Percentiles rank a stretch among this genome's conserved stretches.
phyloP scores from a whole-genome alignment of 92 coral and sea anemone species.

The Zoanthus sociatus region DNA sequence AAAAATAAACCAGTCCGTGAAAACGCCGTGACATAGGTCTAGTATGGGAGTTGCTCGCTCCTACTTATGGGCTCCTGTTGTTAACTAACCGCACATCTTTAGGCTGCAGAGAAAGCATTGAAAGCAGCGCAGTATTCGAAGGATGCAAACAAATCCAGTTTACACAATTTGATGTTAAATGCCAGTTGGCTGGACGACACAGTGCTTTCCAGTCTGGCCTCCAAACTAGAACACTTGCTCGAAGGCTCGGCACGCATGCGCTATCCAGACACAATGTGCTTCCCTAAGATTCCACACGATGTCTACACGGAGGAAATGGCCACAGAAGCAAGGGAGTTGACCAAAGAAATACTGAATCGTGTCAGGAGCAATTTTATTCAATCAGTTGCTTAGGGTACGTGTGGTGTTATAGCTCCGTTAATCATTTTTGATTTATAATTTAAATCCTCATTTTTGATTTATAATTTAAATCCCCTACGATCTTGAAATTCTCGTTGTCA shows the following conservation, averaged over 20 bases:
- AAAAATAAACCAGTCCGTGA: no score
- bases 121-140: conserved; percentile 77
- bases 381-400: conserved; percentile 8
- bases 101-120: conserved; percentile 85
- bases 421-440: no score
- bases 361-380: conserved; percentile 36
- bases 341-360: conserved; percentile 44
- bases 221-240: conserved; percentile 45
- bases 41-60: no score
- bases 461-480: no score
- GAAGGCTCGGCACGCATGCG: conserved; percentile 86
- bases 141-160: conserved; percentile 66
- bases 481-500: no score
- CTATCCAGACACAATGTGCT: conserved; percentile 74
- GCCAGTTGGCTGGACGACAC: conserved; percentile 50
- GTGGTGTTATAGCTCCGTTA: no score
- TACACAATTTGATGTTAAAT: conserved; percentile 62
- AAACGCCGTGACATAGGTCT: no score
- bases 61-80: no score
- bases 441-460: no score
- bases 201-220: conserved; percentile 49
- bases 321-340: conserved; percentile 37
- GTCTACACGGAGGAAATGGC: conserved; percentile 59
- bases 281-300: conserved; percentile 75
- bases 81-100: background rate